These are phyloP conservation scores for Oreochromis aureus DNA, from an alignment of 2,113 vertebrate genomes.

Conservation along the genomic window DNA sequence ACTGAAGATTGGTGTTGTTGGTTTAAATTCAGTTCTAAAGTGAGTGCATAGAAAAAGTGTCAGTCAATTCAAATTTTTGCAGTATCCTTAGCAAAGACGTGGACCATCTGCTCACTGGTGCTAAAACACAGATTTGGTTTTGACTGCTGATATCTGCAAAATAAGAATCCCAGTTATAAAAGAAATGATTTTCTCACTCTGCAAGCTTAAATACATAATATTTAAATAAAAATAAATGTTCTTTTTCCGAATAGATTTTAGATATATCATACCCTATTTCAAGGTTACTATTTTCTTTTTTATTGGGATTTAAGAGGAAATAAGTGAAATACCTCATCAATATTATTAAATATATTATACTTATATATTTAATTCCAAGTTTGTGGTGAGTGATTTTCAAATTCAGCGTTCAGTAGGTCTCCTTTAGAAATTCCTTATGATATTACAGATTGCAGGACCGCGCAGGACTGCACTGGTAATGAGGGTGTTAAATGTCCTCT, in stretches of 20 bases:
- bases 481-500: neutral
- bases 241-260: neutral
- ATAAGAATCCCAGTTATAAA: slow-evolving; percentile 7
- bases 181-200: neutral
- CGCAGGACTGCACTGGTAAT: neutral
- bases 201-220: slow-evolving; percentile 11
- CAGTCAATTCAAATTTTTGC: slow-evolving; percentile 4
- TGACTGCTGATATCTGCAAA: neutral
- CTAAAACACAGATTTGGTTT: slow-evolving; percentile 19
- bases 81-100: neutral
- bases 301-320: neutral
- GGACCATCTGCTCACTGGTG: neutral
- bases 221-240: neutral
- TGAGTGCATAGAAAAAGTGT: neutral
- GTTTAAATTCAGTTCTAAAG: slow-evolving; percentile 12
- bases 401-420: neutral
- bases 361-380: neutral
- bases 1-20: neutral
- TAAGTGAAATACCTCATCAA: neutral
- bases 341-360: neutral
- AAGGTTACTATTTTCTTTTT: neutral
- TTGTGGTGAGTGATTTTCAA: neutral
- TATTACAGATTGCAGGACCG: neutral
- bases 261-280: neutral
- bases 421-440: neutral